These are phyloP conservation scores for Sinelater perroti DNA, from an alignment of 2,888 invertebrate species.

Conservation along the genomic window DNA sequence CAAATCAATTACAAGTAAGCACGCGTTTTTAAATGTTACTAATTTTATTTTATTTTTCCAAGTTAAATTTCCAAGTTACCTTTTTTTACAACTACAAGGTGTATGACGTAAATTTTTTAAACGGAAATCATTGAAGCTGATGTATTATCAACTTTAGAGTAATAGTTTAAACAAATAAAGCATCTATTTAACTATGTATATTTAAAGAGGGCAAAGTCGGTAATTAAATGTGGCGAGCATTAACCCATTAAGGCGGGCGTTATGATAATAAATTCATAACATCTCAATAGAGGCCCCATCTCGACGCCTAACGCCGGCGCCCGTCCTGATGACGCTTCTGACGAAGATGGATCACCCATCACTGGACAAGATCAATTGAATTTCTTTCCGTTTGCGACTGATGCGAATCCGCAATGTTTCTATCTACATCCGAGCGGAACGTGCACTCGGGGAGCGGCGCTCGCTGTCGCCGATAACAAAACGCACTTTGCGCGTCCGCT, in stretches of 20 bases:
- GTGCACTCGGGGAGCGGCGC: constrained; percentile 13
- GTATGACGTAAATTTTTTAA: too few relatives aligned
- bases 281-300: constrained; percentile 55
- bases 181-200: not conserved
- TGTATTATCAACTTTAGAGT: too few relatives aligned
- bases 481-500: too few relatives aligned
- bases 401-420: constrained; percentile 44
- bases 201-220: not conserved
- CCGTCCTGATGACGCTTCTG: constrained; percentile 57
- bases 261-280: constrained; percentile 57
- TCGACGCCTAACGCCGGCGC: constrained; percentile 53
- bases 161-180: not conserved
- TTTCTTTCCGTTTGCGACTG: constrained; percentile 62
- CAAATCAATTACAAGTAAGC: too few relatives aligned
- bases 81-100: too few relatives aligned
- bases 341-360: constrained; percentile 65
- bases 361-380: constrained; percentile 68
- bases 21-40: too few relatives aligned
- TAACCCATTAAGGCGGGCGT: constrained; percentile 35
- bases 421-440: constrained; percentile 47
- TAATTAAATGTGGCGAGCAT: constrained; percentile 15
- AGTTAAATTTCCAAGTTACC: too few relatives aligned
- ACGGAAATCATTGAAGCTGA: too few relatives aligned
- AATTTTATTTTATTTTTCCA: too few relatives aligned
- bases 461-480: too few relatives aligned